Percentiles rank a stretch among this genome's conserved stretches.
phyloP scores from a whole-genome alignment of 2,797 vertebrate genomes.

The Smutsia gigantea region DNA sequence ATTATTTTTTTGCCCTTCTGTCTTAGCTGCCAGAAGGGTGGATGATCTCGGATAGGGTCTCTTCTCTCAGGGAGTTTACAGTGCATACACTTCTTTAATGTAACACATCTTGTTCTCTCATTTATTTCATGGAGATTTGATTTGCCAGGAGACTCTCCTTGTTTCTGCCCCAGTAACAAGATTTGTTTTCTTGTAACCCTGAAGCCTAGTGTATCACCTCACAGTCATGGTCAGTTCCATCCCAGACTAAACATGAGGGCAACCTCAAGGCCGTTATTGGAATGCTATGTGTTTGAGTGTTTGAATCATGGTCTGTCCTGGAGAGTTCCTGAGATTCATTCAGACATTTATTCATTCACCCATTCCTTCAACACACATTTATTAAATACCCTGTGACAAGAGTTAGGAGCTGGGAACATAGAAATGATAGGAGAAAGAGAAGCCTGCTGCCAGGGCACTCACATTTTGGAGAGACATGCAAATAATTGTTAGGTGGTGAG shows the following conservation, averaged over 20 bases:
- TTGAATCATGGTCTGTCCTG: neutral
- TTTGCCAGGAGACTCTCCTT: constrained; percentile 2
- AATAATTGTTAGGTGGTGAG: neutral
- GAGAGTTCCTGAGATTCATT: neutral
- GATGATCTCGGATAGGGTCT: neutral
- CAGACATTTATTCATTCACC: neutral
- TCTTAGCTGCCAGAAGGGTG: neutral
- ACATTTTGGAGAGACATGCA: neutral
- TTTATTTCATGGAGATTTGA: neutral
- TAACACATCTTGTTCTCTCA: neutral
- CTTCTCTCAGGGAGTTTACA: neutral
- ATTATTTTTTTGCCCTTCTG: neutral
- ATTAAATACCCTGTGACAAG: neutral
- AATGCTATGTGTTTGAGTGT: neutral
- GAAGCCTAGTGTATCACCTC: neutral
- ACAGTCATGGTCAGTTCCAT: neutral
- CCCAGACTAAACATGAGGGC: neutral
- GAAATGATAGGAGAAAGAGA: neutral
- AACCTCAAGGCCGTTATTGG: neutral
- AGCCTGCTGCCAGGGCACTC: neutral
- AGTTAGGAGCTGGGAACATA: neutral
- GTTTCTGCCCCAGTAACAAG: neutral
- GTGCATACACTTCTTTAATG: neutral
- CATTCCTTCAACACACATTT: neutral
- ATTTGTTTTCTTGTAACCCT: neutral